These are phyloP conservation scores for Platycnemis pennipes DNA, from an alignment of 2,888 invertebrate species.

Conservation along the genomic window DNA sequence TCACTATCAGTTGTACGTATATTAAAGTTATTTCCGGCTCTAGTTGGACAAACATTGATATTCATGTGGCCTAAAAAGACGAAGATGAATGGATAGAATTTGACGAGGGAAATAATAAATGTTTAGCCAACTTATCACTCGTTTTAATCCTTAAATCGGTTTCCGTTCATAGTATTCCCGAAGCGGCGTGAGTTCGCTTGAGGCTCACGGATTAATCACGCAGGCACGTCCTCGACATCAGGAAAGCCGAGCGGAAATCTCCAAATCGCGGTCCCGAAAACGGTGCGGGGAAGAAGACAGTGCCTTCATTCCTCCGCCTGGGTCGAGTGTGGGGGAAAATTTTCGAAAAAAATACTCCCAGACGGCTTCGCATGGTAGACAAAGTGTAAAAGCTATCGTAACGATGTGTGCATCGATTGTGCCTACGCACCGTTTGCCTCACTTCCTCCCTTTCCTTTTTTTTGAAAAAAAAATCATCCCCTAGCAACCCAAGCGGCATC, in stretches of 20 bases:
- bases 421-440: background rate
- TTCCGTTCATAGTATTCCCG: too few relatives aligned
- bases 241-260: background rate
- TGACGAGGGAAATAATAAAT: too few relatives aligned
- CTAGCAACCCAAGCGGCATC: background rate
- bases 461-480: background rate
- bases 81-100: too few relatives aligned
- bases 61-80: too few relatives aligned
- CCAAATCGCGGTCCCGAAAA: background rate
- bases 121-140: too few relatives aligned
- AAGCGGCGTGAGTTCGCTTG: too few relatives aligned
- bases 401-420: constrained; percentile 21
- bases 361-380: background rate
- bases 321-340: background rate
- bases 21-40: too few relatives aligned
- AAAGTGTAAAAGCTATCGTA: constrained; percentile 9
- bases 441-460: background rate
- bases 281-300: background rate
- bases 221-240: background rate
- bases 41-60: too few relatives aligned
- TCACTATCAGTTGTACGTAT: too few relatives aligned
- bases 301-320: background rate
- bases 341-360: background rate
- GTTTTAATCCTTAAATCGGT: too few relatives aligned
- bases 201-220: background rate